Evolutionary conservation across 1,140 invertebrate genomes (phyloP).

Genomic region (Pemphigus obesinymphae): DNA sequence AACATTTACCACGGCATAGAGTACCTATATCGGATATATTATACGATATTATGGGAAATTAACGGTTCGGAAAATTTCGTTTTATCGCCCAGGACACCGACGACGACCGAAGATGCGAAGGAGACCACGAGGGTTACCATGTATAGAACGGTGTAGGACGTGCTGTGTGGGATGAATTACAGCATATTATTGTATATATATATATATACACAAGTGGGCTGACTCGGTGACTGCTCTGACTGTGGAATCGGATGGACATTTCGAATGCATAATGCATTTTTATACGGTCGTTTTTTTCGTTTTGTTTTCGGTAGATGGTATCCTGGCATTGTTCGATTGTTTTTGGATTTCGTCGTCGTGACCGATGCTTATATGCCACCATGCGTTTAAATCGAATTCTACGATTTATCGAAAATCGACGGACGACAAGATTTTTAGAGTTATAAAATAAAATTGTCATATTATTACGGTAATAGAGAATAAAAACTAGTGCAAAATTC

Average conservation of each 20-base stretch:
- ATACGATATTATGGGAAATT: too few relatives aligned
- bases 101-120: too few relatives aligned
- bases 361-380: too few relatives aligned
- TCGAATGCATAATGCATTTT: conserved; percentile 15
- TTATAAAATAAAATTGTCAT: not conserved
- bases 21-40: too few relatives aligned
- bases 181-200: not conserved
- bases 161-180: conserved; percentile 31
- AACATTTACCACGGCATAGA: too few relatives aligned
- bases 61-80: conserved; percentile 6
- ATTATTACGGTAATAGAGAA: too few relatives aligned
- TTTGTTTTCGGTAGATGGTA: not conserved
- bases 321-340: conserved; percentile 27
- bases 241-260: not conserved
- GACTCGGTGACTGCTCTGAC: not conserved
- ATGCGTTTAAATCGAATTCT: not conserved
- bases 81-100: too few relatives aligned
- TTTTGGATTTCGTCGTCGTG: not conserved
- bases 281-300: not conserved
- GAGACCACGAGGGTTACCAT: too few relatives aligned
- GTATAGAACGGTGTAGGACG: too few relatives aligned
- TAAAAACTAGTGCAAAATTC: too few relatives aligned
- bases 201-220: not conserved
- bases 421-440: not conserved
- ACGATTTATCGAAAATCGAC: too few relatives aligned